Evolutionary conservation across 30 jellyfish, hydroid and myxozoan genomes (phyloP), one percentile per base, ranked within the genome.

Genomic region (Nemopilema nomurai): DNA sequence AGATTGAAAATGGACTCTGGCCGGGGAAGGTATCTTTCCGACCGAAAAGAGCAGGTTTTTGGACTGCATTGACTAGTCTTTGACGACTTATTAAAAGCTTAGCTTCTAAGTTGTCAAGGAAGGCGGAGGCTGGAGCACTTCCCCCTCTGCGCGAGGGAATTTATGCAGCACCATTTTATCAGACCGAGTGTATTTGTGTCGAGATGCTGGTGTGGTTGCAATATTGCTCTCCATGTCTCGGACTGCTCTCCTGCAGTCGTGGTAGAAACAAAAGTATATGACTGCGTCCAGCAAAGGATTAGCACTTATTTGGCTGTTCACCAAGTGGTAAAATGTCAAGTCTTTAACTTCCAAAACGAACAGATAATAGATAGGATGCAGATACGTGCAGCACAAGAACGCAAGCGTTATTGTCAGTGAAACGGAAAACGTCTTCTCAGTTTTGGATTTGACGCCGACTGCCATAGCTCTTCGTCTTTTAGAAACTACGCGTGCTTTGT

Each of bases 241-340:
- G 41, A 29, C 33, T 30, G 18, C 23, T n/a, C 70, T 13, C n/a
- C 69, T 31, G 33, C 69, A 73, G 41, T 73, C 82, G 51, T 25
- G 23, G 27, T 49, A 67, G 51, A 80, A 64, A 33, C 72, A 28
- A 24, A 77, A 77, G n/a, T 77, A 77, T 31, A 77, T 32, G n/a
- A 77, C 65, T 9, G 87, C 32, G 0, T 77, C 87, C 9, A 77
- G 51, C 77, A 27, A 52, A 8, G 87, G 87, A 41, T 77, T 77
- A 20, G 51, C 32, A 24, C 69, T 21, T 17, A 77, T 77, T 29
- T 51, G 24, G 25, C 66, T 25, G 27, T 64, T 77, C 23, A 77
- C 87, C 0, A 29, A 23, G 66, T 77, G 87, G 28, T 77, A 77
- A 33, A 77, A 27, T 0, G 87, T 31, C 65, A 53, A 30, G n/a